Percentiles rank a stretch among this genome's conserved stretches.
phyloP scores from a whole-genome alignment of 2,888 invertebrate genomes.

The Cylindroiulus punctatus region DNA sequence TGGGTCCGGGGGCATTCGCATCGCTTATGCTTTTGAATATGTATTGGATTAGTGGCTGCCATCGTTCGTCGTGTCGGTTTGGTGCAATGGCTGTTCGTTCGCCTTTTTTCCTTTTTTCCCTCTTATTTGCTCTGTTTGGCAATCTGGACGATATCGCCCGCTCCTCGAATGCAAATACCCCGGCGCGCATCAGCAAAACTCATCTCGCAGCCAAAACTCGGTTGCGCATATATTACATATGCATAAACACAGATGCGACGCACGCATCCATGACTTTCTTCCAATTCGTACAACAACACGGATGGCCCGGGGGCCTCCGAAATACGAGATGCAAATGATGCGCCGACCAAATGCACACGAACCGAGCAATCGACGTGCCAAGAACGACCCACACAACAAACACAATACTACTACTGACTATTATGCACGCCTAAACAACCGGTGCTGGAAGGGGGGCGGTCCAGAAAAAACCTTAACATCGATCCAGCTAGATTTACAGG shows the following conservation, averaged over 20 bases:
- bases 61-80: background rate
- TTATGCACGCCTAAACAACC: background rate
- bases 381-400: conserved; percentile 32
- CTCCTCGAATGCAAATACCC: conserved; percentile 29
- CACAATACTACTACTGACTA: background rate
- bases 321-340: conserved; percentile 32
- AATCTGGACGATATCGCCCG: conserved; percentile 32
- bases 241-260: conserved; percentile 32
- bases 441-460: background rate
- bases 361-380: conserved; percentile 16
- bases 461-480: no score
- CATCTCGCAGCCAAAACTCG: conserved; percentile 11
- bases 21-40: conserved; percentile 14
- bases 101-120: background rate
- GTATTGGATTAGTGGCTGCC: conserved; percentile 12
- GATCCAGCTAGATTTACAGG: no score
- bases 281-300: conserved; percentile 32
- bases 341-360: conserved; percentile 32
- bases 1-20: background rate
- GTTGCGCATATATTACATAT: conserved; percentile 7
- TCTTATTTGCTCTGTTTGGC: conserved; percentile 31
- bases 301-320: conserved; percentile 17
- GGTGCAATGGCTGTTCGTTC: background rate
- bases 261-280: conserved; percentile 32
- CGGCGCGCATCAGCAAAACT: conserved; percentile 32